Base-by-base conservation (phyloP, 2,888 invertebrate species). In the Acrobasis repandana region DNA sequence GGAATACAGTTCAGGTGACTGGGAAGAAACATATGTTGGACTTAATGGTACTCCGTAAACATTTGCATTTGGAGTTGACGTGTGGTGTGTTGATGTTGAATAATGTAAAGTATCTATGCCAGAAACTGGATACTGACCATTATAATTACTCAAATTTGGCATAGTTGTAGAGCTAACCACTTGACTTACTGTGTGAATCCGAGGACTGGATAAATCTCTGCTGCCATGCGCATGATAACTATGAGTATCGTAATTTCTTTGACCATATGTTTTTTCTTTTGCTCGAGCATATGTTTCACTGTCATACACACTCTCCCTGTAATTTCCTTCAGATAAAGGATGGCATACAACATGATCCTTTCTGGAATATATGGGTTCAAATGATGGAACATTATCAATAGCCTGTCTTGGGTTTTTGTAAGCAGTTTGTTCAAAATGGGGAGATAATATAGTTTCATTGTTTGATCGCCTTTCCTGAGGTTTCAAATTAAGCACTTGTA, bases 91-190 rank as follows among this genome's bases (percentile, higher is more conserved):
- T 38, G 82, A 63, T 65, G 77, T 64, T 64, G 85, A 72, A 70
- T 83, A 90, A 62, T 86, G 85, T 70, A 83, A 85, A 65, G 76
- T 71, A 49, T 89, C 90, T 52, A 79, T 70, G 66, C 74, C 74
- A 58, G 83, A 65, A 62, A 75, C 76, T 56, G 80, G 67, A 73
- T 88, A 90, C 65, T 83, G 73, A 69, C 83, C 86, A 71, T 80
- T 88, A 67, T 86, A 90, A 65, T 80, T 83, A 72, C 88, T 89
- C 72, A 92, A 79, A 79, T 92, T 92, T 69, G 92, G 92, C 92
- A 92, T 92, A 67, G 91, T 92, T 66, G 85, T 89, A 61, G 92
- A 91, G 73, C 87, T 87, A 51, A 92, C 92, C 61, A 89, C 88
- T 74, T 91, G 91, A 71, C 90, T 90, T 56, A 91, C 86, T 65